Base-by-base conservation (phyloP, 2,888 invertebrate genomes). In the Leptopilina drosophilae region DNA sequence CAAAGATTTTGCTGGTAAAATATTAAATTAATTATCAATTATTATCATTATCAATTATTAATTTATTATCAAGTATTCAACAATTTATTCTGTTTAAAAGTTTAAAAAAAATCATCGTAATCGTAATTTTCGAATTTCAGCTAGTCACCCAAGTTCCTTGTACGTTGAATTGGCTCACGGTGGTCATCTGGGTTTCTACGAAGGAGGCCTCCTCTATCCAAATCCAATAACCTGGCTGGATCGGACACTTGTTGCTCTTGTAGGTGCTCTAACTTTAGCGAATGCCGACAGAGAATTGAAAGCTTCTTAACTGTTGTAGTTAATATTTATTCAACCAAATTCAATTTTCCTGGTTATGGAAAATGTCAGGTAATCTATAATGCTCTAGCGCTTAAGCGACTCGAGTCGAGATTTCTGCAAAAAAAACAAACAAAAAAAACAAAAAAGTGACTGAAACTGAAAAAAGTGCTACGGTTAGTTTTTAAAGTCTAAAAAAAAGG, bases 151-250 rank as follows among this genome's bases (percentile, higher is more conserved):
- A 76, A 95, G 95, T 86, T 93, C 94, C 4, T 93, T 97, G 86
- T 97, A 95, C 89, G 92, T 98, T 78, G 96, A 97, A 90, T 92
- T 97, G 40, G 95, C 97, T 11, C 98, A 98, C 91, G 98, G 98
- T 12, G 98, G 98, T 5, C 98, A 98, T 92, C 93, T 98, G 84
- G 98, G 98, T 26, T 98, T 97, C 92, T 98, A 98, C 91, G 98
- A 98, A 92, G 98, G 98, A 11, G 97, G 97, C 20, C 92, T 96
- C 42, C 90, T 98, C 1, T 96, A 97, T 91, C 98, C 98, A 0
- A 96, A 97, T 89, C 96, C 97, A 0, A 96, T 98, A 79, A 98
- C 98, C 80, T 98, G 98, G 98, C 92, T 98, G 81, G 98, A 98
- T 92, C 95, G 97, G 66, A 95, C 97, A 0, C 93, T 98, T n/a